phyloP scores from a whole-genome alignment of 2,113 vertebrate species.

The Epinephelus fuscoguttatus region DNA sequence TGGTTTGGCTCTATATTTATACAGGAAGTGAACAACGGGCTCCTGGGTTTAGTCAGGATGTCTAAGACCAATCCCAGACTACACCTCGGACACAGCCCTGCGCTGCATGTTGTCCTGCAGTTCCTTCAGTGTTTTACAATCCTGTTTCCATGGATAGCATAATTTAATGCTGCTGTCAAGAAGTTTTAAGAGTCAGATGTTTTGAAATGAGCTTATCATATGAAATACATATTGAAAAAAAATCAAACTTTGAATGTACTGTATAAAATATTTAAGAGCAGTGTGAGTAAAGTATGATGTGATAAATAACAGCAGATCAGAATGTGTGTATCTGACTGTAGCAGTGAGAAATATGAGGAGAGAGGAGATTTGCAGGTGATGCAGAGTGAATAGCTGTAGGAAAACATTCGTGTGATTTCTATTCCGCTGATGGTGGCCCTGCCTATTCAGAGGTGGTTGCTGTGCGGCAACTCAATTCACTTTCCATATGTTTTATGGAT shows the following conservation, averaged over 20 bases:
- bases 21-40: too few relatives aligned
- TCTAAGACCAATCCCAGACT: too few relatives aligned
- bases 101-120: not conserved
- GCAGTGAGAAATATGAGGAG: conserved; percentile 14
- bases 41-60: too few relatives aligned
- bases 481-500: conserved; percentile 64
- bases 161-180: not conserved
- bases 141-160: not conserved
- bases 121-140: not conserved
- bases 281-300: not conserved
- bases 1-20: too few relatives aligned
- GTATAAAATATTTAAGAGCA: not conserved
- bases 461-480: conserved; percentile 21
- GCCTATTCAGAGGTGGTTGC: conserved; percentile 29
- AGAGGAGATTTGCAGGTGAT: conserved; percentile 22
- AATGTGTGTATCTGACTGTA: not conserved
- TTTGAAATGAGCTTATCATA: not conserved
- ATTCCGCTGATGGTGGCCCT: conserved; percentile 13
- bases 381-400: conserved; percentile 25
- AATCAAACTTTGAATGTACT: not conserved
- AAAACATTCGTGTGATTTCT: conserved; percentile 41
- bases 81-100: not conserved
- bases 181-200: not conserved
- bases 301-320: conserved; percentile 17
- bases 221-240: not conserved